phyloP scores from a whole-genome alignment of 2,797 vertebrate genomes.

The Ispidina picta region DNA sequence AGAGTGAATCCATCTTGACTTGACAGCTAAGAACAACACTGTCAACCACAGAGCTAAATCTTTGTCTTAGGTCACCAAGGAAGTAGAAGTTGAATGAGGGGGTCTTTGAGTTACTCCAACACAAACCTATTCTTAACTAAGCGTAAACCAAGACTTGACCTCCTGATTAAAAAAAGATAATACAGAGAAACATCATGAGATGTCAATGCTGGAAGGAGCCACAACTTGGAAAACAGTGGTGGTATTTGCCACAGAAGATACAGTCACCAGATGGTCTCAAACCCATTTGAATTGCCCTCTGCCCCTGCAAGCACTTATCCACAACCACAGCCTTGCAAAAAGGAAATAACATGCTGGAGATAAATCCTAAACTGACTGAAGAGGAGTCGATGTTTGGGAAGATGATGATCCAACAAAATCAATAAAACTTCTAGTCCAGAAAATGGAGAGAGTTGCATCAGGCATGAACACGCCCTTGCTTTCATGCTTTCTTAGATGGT shows the following conservation, averaged over 20 bases:
- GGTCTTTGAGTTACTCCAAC: not conserved
- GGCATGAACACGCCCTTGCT: not conserved
- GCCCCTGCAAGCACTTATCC: not conserved
- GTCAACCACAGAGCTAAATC: not conserved
- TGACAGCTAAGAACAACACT: conserved; percentile 64
- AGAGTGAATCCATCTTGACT: conserved; percentile 48
- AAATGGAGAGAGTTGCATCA: not conserved
- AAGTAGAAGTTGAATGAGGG: not conserved
- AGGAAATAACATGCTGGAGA: not conserved
- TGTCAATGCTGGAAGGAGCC: not conserved
- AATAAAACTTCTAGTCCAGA: not conserved
- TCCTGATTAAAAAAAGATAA: not conserved
- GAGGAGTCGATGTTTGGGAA: not conserved
- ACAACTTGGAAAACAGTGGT: not conserved
- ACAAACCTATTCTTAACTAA: not conserved
- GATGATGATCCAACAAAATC: not conserved
- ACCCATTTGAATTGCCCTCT: not conserved
- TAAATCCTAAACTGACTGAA: not conserved
- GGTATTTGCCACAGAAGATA: conserved; percentile 4
- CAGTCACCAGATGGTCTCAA: not conserved
- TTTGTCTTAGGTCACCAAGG: conserved; percentile 8
- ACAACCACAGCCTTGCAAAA: not conserved
- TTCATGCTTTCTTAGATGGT: not conserved
- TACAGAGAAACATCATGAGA: not conserved
- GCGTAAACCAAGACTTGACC: not conserved